These are phyloP conservation scores for Parapristionchus giblindavisi DNA, from an alignment of 2,888 invertebrate species.

Conservation along the genomic window DNA sequence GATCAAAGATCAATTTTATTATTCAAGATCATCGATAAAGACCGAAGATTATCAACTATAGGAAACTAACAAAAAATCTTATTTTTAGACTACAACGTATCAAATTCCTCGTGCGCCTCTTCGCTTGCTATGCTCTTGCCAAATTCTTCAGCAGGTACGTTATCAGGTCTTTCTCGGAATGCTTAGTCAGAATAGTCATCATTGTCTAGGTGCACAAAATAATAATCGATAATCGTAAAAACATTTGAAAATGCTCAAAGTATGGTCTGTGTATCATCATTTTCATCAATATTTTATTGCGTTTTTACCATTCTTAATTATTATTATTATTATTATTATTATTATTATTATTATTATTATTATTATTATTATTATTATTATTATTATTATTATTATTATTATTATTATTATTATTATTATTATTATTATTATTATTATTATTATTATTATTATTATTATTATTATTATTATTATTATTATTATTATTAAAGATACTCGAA, in stretches of 20 bases:
- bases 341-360: background rate
- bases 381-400: background rate
- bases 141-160: background rate
- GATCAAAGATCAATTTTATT: background rate
- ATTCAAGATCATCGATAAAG: too few relatives aligned
- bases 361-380: background rate
- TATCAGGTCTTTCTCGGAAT: too few relatives aligned
- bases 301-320: background rate
- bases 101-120: conserved; percentile 11
- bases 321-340: background rate
- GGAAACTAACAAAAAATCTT: background rate
- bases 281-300: too few relatives aligned
- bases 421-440: background rate
- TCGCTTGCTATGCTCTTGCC: conserved; percentile 1
- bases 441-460: background rate
- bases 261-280: too few relatives aligned
- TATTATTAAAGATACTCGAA: conserved; percentile 4
- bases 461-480: background rate
- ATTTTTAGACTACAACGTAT: conserved; percentile 7
- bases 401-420: background rate
- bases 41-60: background rate
- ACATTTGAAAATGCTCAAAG: too few relatives aligned
- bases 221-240: too few relatives aligned
- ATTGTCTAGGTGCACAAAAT: too few relatives aligned
- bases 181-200: too few relatives aligned